Evolutionary conservation across 1,140 invertebrate species (phyloP), one percentile per base, ranked within the genome.

Genomic region (Thaumetopoea pityocampa): DNA sequence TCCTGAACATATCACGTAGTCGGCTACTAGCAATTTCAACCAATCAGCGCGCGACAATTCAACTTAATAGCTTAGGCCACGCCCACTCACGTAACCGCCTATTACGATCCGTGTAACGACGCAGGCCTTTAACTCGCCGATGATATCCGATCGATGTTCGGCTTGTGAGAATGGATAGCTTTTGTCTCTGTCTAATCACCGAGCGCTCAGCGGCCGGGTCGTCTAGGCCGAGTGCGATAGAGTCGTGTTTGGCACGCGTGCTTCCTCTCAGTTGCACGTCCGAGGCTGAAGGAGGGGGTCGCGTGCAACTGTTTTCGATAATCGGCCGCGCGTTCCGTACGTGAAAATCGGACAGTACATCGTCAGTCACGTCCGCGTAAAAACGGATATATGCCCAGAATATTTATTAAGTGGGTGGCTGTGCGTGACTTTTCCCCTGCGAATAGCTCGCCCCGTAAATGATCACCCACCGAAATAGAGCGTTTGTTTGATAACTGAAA

Each of bases 331-430:
- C 78, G 76, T 80, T 78, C 79, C 55, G 72, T 83, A 83, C 79
- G 79, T 84, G 79, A 76, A 79, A 73, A 79, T 77, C 77, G 79
- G 72, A 70, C 79, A 79, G 77, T 80, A 61, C 57, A 58, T 64
- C 61, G 67, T 47, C 64, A 65, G 79, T 80, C 79, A 83, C 79
- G 79, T 83, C 67, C 70, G 58, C 79, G 79, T 81, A 79, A 81
- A 83, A 83, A 83, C 79, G 74, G 79, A 83, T 80, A 81, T 81
- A 83, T 79, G 79, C 79, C 74, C 77, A 72, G 79, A 83, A 83
- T 83, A 83, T 83, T 83, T 81, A 83, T 84, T 83, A 80, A 81
- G 79, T 81, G 79, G 74, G 79, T 81, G 79, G 74, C 52, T 77
- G 79, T 78, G 79, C 79, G 79, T 83, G 79, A 83, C 79, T 79